A percentile compares a stretch with the other conserved stretches of the same genome.
Evolutionary conservation across 2,888 invertebrate species (phyloP).

Genomic region (Lasiommata megera): DNA sequence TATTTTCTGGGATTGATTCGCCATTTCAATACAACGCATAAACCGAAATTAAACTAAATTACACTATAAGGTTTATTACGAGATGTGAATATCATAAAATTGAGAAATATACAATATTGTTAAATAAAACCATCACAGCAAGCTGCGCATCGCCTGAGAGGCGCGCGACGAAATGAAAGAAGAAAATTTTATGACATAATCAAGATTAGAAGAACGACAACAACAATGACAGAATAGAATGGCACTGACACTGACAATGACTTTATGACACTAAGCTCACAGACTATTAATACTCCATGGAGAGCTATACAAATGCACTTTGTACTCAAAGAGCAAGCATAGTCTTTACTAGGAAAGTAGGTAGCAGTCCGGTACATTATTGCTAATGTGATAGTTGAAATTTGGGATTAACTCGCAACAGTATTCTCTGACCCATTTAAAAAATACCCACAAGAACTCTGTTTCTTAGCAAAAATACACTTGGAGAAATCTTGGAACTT

Average conservation of each 20-base stretch:
- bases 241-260: not conserved
- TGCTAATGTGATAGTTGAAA: too few relatives aligned
- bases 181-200: not conserved
- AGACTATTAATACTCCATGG: too few relatives aligned
- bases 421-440: too few relatives aligned
- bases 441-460: too few relatives aligned
- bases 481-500: too few relatives aligned
- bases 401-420: too few relatives aligned
- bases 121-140: conserved; percentile 73
- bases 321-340: too few relatives aligned
- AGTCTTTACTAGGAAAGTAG: too few relatives aligned
- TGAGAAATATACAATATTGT: conserved; percentile 71
- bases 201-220: conserved; percentile 22
- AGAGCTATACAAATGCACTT: too few relatives aligned
- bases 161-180: conserved; percentile 71
- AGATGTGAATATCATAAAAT: conserved; percentile 76
- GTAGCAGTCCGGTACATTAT: too few relatives aligned
- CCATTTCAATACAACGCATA: conserved; percentile 65
- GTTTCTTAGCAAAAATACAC: too few relatives aligned
- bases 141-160: conserved; percentile 72
- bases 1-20: conserved; percentile 82
- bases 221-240: not conserved
- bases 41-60: conserved; percentile 65
- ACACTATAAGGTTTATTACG: conserved; percentile 62
- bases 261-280: too few relatives aligned